Conservation (phyloP, 2,888 invertebrate genomes). For the Lasius fuliginosus region DNA sequence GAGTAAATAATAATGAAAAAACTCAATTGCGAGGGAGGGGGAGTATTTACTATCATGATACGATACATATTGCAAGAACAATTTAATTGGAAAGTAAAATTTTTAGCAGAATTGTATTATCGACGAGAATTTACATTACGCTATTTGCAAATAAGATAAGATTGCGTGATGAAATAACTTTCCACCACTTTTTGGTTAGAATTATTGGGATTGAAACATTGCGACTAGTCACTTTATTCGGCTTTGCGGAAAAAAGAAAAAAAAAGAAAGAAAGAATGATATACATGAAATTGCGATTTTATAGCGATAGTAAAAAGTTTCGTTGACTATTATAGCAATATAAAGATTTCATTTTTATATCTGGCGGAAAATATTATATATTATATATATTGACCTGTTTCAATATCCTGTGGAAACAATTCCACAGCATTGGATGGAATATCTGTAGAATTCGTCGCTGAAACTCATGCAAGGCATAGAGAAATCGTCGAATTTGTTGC, state of each 20-base stretch:
- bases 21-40: background rate
- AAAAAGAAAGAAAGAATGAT: background rate
- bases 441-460: background rate
- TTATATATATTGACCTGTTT: background rate
- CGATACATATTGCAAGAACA: background rate
- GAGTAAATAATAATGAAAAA: conserved; percentile 5
- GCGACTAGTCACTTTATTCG: background rate
- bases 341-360: conserved; percentile 10
- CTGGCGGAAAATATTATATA: background rate
- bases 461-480: background rate
- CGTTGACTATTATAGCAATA: background rate
- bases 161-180: background rate
- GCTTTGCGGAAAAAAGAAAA: background rate
- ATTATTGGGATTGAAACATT: background rate
- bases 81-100: conserved; percentile 10
- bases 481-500: conserved; percentile 33
- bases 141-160: background rate
- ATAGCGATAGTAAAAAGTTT: background rate
- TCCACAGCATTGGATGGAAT: background rate
- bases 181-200: background rate
- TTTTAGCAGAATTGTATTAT: background rate
- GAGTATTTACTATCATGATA: background rate
- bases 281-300: background rate
- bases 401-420: conserved; percentile 3
- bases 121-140: background rate